Evolutionary conservation across 2,797 vertebrate species (phyloP).

Genomic region (Myiotriccus ornatus): DNA sequence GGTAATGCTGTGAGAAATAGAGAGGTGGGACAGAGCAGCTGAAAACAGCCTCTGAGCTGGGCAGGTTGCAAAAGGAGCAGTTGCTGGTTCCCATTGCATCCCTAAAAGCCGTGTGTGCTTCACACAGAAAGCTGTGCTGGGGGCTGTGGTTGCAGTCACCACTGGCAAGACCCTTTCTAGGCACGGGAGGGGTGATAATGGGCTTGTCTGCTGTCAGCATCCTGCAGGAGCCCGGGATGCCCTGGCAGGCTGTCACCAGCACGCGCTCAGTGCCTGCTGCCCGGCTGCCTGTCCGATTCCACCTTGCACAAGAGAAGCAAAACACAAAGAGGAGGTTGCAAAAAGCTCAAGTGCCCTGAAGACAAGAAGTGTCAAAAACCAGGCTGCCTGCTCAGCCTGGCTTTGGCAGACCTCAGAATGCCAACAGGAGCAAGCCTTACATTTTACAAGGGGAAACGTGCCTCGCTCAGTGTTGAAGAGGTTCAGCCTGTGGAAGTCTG

Average conservation of each 20-base stretch:
- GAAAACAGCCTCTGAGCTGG: background rate
- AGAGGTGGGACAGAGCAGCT: background rate
- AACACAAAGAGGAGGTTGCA: background rate
- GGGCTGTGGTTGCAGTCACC: background rate
- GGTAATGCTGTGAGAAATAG: background rate
- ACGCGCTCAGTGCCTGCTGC: background rate
- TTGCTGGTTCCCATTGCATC: background rate
- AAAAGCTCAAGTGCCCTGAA: background rate
- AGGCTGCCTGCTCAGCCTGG: background rate
- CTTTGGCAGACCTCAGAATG: background rate
- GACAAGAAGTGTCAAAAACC: conserved; percentile 21
- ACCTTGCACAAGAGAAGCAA: conserved; percentile 3
- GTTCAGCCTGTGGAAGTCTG: background rate
- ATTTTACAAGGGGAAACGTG: background rate
- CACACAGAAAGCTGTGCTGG: background rate
- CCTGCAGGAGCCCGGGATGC: background rate
- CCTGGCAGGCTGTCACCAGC: conserved; percentile 4
- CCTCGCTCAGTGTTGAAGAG: background rate
- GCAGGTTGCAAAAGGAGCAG: background rate
- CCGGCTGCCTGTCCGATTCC: conserved; percentile 6
- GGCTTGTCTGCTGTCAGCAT: background rate
- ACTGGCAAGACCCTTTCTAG: background rate
- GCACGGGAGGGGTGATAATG: background rate
- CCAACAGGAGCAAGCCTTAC: background rate
- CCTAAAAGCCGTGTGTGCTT: background rate